Evolutionary conservation across 1,140 invertebrate genomes (phyloP).

Genomic region (Drosophila suzukii): DNA sequence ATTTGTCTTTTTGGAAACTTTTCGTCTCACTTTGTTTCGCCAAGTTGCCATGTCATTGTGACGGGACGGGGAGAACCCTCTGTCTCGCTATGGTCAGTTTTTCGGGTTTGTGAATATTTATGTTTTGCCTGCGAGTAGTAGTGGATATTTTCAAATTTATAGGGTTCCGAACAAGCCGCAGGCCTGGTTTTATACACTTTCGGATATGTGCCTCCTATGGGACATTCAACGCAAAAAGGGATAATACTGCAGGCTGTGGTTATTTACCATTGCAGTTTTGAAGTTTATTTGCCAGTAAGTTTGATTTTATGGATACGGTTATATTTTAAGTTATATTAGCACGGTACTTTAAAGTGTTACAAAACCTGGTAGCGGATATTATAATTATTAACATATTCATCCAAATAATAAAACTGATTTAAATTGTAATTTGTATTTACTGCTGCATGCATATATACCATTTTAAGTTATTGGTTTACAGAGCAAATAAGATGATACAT

Average conservation of each 20-base stretch:
- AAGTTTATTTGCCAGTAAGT: not conserved
- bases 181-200: not conserved
- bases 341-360: too few relatives aligned
- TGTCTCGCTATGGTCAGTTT: slow-evolving; percentile 22
- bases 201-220: not conserved
- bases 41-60: slow-evolving; percentile 72
- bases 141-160: slow-evolving; percentile 14
- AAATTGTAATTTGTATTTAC: too few relatives aligned
- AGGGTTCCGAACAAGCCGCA: not conserved
- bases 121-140: slow-evolving; percentile 4
- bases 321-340: too few relatives aligned
- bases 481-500: too few relatives aligned
- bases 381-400: too few relatives aligned
- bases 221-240: not conserved
- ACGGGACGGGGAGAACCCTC: slow-evolving; percentile 25
- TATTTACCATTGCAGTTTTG: not conserved
- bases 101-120: slow-evolving; percentile 33
- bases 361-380: too few relatives aligned
- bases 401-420: too few relatives aligned
- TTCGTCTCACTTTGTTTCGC: slow-evolving; percentile 78
- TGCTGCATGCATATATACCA: too few relatives aligned
- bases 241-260: not conserved
- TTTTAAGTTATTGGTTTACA: too few relatives aligned
- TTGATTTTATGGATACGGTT: too few relatives aligned
- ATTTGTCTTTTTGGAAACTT: slow-evolving; percentile 75